Conservation (phyloP, 2,113 vertebrate species). For the Arenaria interpres region DNA sequence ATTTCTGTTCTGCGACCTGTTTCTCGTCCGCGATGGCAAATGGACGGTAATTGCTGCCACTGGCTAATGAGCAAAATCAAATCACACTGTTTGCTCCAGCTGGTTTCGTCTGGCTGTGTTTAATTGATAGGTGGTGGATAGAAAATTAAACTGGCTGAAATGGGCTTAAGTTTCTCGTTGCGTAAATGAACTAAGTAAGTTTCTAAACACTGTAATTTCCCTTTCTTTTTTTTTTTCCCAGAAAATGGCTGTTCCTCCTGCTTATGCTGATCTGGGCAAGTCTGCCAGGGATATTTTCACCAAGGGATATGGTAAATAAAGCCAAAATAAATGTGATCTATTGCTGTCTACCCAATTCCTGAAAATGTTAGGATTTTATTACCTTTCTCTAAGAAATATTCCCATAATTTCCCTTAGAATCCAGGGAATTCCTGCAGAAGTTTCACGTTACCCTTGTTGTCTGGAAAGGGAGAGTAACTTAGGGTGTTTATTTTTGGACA, state of each 20-base stretch:
- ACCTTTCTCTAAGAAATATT: neutral
- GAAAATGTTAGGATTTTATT: neutral
- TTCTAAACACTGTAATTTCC: neutral
- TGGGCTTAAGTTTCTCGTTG: neutral
- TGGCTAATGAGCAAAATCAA: neutral
- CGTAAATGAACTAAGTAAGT: neutral
- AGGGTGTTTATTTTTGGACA: neutral
- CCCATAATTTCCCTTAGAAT: neutral
- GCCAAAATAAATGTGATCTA: neutral
- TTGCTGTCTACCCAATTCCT: neutral
- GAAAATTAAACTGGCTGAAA: neutral
- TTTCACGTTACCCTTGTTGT: neutral
- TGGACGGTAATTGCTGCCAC: neutral
- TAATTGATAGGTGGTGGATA: neutral
- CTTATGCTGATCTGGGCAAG: slow-evolving; percentile 93
- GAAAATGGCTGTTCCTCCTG: slow-evolving; percentile 94
- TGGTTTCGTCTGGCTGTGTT: neutral
- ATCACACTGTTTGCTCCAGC: neutral
- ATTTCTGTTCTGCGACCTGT: neutral
- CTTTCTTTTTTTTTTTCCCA: slow-evolving; percentile 12
- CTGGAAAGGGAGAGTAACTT: neutral
- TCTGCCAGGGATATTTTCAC: slow-evolving; percentile 94
- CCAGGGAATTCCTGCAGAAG: neutral
- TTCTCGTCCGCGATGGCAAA: neutral
- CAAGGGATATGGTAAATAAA: slow-evolving; percentile 92